Evolutionary conservation across 37 sponge, comb jelly and placozoan genomes (phyloP), one percentile per base, ranked within the genome.

Genomic region (Diacarnus erythraeanus): DNA sequence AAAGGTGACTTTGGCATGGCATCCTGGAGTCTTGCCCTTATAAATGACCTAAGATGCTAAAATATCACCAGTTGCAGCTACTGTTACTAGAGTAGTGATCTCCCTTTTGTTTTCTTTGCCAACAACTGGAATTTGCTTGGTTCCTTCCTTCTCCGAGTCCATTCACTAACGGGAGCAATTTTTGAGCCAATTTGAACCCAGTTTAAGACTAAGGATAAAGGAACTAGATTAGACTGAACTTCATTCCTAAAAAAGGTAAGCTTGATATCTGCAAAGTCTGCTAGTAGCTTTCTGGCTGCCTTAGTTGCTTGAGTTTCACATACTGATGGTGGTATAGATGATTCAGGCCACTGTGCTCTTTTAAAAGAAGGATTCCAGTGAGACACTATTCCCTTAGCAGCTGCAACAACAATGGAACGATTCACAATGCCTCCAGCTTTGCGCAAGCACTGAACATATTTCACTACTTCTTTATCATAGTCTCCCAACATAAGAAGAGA

Each of bases 241-340:
- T 35, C 30, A 30, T 26, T 30, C 30, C 36, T 67, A 30, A 79
- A 57, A 79, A 79, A 79, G 37, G 69, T 64, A 79, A 65, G 80
- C 69, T 64, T 79, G 64, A 79, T 42, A 25, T 79, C 80, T 67
- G 80, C 38, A 63, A 79, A 79, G 36, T 79, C 69, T 41, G 64
- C 27, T 12, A 69, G 69, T 36, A 79, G 44, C 69, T 79, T 79
- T 20, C 69, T 22, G 9, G 69, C 69, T 40, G 80, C 70, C 56
- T 79, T 79, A 22, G 80, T 79, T 44, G 68, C 69, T 63, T 79
- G 41, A 34, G 33, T 63, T 65, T 66, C 61, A 54, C 17, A 54
- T 25, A 64, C 80, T n/a, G 25, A 67, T 2, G 38, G 33, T 26
- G 39, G 64, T 15, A 69, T 31, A 18, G 37, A 43, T 36, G 80